These are phyloP conservation scores for Pollenia angustigena DNA, from an alignment of 2,888 invertebrate genomes.

Conservation along the genomic window DNA sequence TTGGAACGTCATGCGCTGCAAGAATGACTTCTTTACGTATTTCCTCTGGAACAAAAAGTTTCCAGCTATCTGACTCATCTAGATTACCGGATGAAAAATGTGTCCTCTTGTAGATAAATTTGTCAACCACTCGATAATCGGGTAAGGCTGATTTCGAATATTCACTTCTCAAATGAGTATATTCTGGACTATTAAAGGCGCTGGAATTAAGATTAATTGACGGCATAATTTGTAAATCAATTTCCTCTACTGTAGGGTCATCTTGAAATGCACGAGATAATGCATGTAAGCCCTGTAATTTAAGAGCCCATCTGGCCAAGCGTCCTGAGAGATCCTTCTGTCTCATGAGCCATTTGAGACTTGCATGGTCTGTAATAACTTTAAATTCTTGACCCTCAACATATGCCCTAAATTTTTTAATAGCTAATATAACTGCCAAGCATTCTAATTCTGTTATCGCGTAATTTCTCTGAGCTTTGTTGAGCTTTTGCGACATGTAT, in stretches of 20 bases:
- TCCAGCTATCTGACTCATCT: not conserved
- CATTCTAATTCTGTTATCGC: conserved; percentile 11
- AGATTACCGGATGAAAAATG: not conserved
- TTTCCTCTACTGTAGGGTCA: not conserved
- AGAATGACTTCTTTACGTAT: not conserved
- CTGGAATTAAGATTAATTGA: not conserved
- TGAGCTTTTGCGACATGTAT: not conserved
- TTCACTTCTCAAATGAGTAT: not conserved
- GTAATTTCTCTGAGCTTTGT: conserved; percentile 12
- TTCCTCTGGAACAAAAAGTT: not conserved
- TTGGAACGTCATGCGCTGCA: not conserved
- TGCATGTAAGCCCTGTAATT: conserved; percentile 14
- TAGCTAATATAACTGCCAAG: not conserved
- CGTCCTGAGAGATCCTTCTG: conserved; percentile 29
- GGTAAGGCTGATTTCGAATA: not conserved
- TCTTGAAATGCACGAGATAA: not conserved
- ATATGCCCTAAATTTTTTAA: not conserved
- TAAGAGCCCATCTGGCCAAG: conserved; percentile 25
- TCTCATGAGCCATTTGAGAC: not conserved
- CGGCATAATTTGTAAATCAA: not conserved
- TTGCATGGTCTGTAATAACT: conserved; percentile 30
- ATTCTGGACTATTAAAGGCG: not conserved
- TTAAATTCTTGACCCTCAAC: not conserved
- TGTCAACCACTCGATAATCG: not conserved
- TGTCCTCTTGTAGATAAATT: conserved; percentile 5